Percentiles rank a stretch among this genome's conserved stretches.
phyloP scores from a whole-genome alignment of 2,113 vertebrate genomes.

The Hippoglossus stenolepis region DNA sequence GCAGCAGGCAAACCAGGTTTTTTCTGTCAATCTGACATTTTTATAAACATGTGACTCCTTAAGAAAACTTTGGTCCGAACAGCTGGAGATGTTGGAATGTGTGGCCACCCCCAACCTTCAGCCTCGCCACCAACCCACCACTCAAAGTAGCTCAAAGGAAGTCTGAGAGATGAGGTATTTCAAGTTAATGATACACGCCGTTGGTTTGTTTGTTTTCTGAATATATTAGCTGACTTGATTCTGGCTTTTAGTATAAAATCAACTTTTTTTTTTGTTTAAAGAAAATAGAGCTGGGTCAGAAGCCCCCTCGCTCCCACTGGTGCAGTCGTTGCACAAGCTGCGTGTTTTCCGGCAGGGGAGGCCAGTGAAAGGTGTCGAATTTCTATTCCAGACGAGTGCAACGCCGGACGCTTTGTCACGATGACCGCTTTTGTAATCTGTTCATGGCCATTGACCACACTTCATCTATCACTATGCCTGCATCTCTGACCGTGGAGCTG shows the following conservation, averaged over 20 bases:
- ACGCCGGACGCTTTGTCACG: slow-evolving; percentile 46
- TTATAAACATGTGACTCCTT: too few relatives aligned
- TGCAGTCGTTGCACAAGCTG: slow-evolving; percentile 29
- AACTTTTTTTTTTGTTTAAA: background rate
- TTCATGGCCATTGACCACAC: too few relatives aligned
- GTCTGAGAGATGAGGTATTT: background rate
- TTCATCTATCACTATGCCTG: background rate
- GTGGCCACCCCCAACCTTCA: background rate
- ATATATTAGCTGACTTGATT: background rate
- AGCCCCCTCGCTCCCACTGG: background rate
- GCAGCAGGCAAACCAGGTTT: too few relatives aligned
- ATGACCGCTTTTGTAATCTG: slow-evolving; percentile 17
- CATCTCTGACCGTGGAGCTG: background rate
- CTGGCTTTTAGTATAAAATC: too few relatives aligned
- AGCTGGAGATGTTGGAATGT: background rate
- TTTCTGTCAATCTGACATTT: too few relatives aligned
- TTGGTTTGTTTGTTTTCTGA: background rate
- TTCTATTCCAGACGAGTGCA: slow-evolving; percentile 49
- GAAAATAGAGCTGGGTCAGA: background rate
- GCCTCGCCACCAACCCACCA: background rate
- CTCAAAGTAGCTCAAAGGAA: background rate
- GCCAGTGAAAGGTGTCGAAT: slow-evolving; percentile 48
- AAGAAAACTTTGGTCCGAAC: too few relatives aligned
- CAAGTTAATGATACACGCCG: background rate
- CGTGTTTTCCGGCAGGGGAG: slow-evolving; percentile 39